A percentile compares a stretch with the other conserved stretches of the same genome.
Conservation (phyloP, 2,113 vertebrate species). For the Lycocorax pyrrhopterus region DNA sequence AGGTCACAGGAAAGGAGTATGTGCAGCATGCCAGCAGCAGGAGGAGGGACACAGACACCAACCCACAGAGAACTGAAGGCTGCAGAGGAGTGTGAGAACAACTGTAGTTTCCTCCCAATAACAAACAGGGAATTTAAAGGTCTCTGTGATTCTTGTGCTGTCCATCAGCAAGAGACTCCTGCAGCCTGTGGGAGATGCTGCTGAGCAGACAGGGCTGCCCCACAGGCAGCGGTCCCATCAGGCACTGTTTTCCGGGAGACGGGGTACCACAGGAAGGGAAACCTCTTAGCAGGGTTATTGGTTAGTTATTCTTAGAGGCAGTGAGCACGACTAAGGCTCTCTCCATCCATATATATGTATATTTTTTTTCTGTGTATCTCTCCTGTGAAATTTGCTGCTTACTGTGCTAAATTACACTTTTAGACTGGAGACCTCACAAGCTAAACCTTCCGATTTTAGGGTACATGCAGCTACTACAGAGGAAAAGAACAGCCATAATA, state of each 20-base stretch:
- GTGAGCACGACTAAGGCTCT: rapidly evolving
- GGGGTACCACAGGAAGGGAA: background rate
- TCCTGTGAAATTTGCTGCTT: background rate
- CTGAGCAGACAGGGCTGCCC: background rate
- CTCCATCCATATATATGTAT: no score
- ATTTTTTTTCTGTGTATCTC: background rate
- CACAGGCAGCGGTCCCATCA: rapidly evolving
- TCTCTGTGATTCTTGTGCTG: rapidly evolving
- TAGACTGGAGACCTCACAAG: background rate
- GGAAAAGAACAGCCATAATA: background rate
- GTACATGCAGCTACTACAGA: background rate
- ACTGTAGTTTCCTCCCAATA: background rate
- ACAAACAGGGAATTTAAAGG: background rate
- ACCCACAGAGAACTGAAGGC: background rate
- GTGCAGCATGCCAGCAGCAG: background rate
- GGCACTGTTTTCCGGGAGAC: rapidly evolving
- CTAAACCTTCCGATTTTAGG: background rate
- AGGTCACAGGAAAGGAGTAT: background rate
- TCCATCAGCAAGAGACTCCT: background rate
- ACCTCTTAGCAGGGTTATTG: background rate
- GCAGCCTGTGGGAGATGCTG: background rate
- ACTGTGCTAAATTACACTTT: background rate
- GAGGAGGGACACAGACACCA: background rate
- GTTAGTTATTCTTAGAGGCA: background rate
- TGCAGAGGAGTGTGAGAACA: background rate